phyloP scores from a whole-genome alignment of 1,140 invertebrate species.

The Trichonephila inaurata region DNA sequence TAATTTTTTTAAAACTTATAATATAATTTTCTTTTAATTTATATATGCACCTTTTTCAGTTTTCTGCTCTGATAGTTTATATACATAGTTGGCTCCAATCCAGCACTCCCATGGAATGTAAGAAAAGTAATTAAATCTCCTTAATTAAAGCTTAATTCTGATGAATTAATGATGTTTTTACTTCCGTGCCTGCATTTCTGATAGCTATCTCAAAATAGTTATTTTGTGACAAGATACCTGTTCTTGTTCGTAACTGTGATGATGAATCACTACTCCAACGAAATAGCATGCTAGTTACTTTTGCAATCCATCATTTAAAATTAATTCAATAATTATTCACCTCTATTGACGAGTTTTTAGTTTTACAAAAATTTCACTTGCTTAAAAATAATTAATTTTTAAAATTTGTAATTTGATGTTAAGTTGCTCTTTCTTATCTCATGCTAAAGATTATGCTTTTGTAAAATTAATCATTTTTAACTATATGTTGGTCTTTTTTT shows the following conservation, averaged over 20 bases:
- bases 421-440: no score
- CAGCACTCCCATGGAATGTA: no score
- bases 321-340: slow-evolving; percentile 16
- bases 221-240: slow-evolving; percentile 17
- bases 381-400: no score
- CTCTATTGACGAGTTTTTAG: neutral
- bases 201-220: slow-evolving; percentile 18
- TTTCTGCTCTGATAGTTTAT: no score
- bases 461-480: no score
- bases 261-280: neutral
- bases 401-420: no score
- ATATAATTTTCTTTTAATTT: no score
- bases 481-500: no score
- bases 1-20: no score
- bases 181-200: neutral
- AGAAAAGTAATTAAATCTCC: neutral
- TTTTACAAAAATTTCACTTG: neutral
- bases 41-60: no score
- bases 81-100: no score
- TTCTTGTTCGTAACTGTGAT: neutral
- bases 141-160: neutral
- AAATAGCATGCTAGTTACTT: neutral
- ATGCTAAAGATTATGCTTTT: no score
- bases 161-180: slow-evolving; percentile 7
- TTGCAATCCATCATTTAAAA: slow-evolving; percentile 15